Conservation (phyloP, 53 echinoderm and acorn worm species). For the Luidia sarsii region DNA sequence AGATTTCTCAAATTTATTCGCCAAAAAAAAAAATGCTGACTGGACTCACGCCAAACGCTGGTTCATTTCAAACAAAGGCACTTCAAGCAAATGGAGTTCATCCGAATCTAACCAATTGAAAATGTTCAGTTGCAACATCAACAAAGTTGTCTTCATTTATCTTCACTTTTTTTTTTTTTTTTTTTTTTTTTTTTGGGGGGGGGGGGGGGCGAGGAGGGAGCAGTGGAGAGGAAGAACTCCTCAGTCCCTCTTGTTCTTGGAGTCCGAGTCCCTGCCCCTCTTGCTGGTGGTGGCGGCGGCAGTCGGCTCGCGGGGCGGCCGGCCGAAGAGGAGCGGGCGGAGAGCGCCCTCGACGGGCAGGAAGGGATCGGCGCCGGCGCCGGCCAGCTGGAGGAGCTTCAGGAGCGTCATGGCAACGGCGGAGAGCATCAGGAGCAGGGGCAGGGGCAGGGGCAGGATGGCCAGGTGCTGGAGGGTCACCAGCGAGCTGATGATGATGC, state of each 20-base stretch:
- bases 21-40: too few relatives aligned
- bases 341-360: constrained; percentile 62
- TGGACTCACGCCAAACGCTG: too few relatives aligned
- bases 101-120: too few relatives aligned
- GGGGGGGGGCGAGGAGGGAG: too few relatives aligned
- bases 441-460: constrained; percentile 67
- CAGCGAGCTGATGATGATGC: constrained; percentile 70
- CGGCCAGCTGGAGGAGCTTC: constrained; percentile 69
- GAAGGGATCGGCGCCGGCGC: constrained; percentile 78
- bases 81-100: too few relatives aligned
- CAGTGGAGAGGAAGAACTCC: too few relatives aligned
- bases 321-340: constrained; percentile 75
- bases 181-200: too few relatives aligned
- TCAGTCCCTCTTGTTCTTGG: constrained; percentile 55
- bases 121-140: too few relatives aligned
- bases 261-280: constrained; percentile 19
- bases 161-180: too few relatives aligned
- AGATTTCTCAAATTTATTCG: too few relatives aligned
- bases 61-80: too few relatives aligned
- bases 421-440: constrained; percentile 71
- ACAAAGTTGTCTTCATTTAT: too few relatives aligned
- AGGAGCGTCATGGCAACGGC: constrained; percentile 63
- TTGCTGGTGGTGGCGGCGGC: constrained; percentile 21
- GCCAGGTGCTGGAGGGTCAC: constrained; percentile 70
- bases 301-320: constrained; percentile 17